A percentile compares a stretch with the other conserved stretches of the same genome.
Conservation (phyloP, 2,797 vertebrate species). For the Propithecus deckenii region DNA sequence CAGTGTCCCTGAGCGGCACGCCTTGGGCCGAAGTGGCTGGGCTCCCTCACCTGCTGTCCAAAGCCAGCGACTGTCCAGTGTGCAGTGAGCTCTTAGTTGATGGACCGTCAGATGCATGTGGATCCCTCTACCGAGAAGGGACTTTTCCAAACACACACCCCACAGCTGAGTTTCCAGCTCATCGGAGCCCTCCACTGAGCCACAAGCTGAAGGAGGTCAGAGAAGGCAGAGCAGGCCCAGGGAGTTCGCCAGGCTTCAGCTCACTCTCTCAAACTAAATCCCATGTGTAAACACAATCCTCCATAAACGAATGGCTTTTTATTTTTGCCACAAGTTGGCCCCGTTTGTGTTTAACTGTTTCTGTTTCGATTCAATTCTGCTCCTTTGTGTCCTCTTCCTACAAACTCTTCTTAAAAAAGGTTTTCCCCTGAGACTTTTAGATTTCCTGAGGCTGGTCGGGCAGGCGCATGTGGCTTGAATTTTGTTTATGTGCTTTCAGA, state of each 20-base stretch:
- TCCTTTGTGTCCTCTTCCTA: background rate
- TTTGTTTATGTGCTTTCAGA: conserved; percentile 79
- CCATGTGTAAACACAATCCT: background rate
- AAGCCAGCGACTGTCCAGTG: no score
- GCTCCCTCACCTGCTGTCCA: background rate
- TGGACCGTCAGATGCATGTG: background rate
- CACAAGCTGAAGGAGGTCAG: background rate
- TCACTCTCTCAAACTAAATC: background rate
- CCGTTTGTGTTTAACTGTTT: background rate
- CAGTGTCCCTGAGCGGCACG: background rate
- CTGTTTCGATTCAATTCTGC: background rate
- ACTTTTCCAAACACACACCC: background rate
- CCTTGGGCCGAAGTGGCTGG: background rate
- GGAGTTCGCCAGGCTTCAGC: no score
- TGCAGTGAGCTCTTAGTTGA: background rate
- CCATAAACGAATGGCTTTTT: background rate
- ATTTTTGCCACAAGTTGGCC: no score
- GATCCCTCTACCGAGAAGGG: background rate
- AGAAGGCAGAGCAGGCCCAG: background rate
- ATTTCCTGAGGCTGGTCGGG: background rate
- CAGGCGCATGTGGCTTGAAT: conserved; percentile 47
- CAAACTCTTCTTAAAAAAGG: background rate
- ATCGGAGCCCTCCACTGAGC: background rate
- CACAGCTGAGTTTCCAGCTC: background rate
- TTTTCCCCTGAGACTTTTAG: background rate